Conservation (phyloP, 2,113 vertebrate species). For the Origma solitaria region DNA sequence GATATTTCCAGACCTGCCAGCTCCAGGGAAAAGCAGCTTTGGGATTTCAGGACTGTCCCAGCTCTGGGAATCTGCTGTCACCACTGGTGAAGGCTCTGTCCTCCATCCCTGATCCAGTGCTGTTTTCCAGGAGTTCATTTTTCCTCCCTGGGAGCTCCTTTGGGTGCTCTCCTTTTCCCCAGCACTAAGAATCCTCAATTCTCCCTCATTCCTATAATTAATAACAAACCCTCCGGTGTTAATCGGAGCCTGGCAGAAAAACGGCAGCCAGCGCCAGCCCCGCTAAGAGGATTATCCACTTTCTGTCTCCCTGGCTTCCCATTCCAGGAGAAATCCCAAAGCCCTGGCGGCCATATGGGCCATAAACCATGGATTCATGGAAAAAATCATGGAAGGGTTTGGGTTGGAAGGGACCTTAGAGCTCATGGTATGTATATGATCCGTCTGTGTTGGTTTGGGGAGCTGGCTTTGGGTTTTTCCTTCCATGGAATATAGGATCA, state of each 20-base stretch:
- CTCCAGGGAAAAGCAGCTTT: background rate
- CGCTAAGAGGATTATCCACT: background rate
- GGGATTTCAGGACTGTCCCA: background rate
- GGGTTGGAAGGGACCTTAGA: background rate
- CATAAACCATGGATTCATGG: background rate
- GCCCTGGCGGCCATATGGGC: background rate
- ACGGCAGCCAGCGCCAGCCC: background rate
- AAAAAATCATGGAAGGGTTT: background rate
- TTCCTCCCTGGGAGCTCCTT: background rate
- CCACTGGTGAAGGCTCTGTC: rapidly evolving
- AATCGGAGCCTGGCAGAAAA: background rate
- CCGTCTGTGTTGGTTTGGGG: background rate
- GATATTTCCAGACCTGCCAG: background rate
- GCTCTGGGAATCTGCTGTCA: background rate
- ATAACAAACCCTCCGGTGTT: background rate
- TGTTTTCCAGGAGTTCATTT: rapidly evolving
- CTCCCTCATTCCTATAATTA: background rate
- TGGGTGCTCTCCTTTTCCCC: background rate
- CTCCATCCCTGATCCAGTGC: background rate
- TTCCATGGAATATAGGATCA: background rate
- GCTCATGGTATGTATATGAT: background rate
- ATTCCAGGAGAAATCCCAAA: background rate
- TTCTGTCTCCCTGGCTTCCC: background rate
- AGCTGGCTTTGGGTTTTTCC: background rate
- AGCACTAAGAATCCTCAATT: background rate